These are phyloP conservation scores for Aethes cnicana DNA, from an alignment of 2,888 invertebrate species.

Conservation along the genomic window DNA sequence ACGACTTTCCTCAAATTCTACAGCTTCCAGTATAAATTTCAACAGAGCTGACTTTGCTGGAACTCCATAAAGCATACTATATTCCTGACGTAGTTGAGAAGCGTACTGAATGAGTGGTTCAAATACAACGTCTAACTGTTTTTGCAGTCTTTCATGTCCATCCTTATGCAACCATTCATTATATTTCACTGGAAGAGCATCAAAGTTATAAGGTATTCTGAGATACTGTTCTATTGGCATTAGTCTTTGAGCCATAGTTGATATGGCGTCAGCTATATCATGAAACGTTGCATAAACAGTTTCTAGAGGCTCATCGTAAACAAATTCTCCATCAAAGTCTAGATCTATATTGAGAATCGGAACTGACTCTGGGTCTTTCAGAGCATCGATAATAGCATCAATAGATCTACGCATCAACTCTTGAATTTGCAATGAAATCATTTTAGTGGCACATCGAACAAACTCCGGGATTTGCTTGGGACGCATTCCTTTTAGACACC, in stretches of 20 bases:
- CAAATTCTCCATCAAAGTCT: conserved; percentile 78
- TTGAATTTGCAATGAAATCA: conserved; percentile 83
- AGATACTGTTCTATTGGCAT: conserved; percentile 82
- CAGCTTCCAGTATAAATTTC: conserved; percentile 72
- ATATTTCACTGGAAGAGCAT: conserved; percentile 81
- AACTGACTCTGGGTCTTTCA: conserved; percentile 77
- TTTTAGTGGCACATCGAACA: conserved; percentile 69
- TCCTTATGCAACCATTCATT: conserved; percentile 81
- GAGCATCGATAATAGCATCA: conserved; percentile 81
- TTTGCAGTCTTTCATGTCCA: conserved; percentile 75
- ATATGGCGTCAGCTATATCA: conserved; percentile 80
- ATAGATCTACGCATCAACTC: conserved; percentile 86
- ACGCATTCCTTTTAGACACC: conserved; percentile 68
- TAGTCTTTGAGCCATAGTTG: conserved; percentile 81
- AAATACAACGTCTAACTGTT: conserved; percentile 79
- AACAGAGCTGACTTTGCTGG: conserved; percentile 71
- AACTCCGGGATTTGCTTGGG: conserved; percentile 62
- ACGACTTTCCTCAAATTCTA: conserved; percentile 83
- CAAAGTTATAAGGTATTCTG: conserved; percentile 61
- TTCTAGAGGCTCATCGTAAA: conserved; percentile 82
- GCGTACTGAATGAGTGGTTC: conserved; percentile 82
- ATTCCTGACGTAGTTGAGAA: conserved; percentile 75
- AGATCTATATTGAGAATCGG: conserved; percentile 84
- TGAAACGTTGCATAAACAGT: conserved; percentile 82
- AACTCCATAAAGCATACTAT: conserved; percentile 79